Percentiles rank a stretch among this genome's conserved stretches.
These are phyloP conservation scores for Nannobrachium achirus DNA, from an alignment of 2,113 vertebrate genomes.

Conservation along the genomic window DNA sequence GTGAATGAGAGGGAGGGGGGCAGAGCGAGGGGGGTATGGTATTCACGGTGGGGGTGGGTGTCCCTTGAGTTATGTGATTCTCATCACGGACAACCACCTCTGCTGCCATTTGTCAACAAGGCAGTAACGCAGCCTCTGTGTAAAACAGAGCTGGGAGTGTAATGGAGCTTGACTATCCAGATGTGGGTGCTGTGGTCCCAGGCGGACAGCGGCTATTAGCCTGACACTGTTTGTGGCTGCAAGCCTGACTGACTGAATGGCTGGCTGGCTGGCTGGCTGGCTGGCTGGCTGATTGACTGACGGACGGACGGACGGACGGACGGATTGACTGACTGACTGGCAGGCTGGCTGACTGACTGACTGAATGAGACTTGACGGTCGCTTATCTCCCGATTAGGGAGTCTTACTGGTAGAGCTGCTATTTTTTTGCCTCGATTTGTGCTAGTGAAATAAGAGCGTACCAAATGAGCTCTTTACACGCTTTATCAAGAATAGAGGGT, in stretches of 20 bases:
- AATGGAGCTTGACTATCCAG: conserved; percentile 80
- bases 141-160: conserved; percentile 66
- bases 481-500: no score
- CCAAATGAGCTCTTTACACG: no score
- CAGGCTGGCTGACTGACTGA: no score
- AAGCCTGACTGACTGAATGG: conserved; percentile 42
- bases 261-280: no score
- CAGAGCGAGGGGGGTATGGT: conserved; percentile 26
- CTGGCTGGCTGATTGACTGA: no score
- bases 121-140: conserved; percentile 59
- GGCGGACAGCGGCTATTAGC: conserved; percentile 52
- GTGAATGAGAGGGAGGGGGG: conserved; percentile 14
- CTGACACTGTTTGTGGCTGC: conserved; percentile 64
- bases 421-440: no score
- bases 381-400: no score
- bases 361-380: no score
- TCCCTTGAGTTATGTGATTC: conserved; percentile 69
- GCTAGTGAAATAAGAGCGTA: conserved; percentile 46
- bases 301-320: no score
- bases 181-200: conserved; percentile 66
- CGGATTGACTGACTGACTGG: no score
- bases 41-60: conserved; percentile 50
- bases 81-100: conserved; percentile 69
- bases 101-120: conserved; percentile 71
- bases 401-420: no score